Percentiles rank a stretch among this genome's conserved stretches.
Evolutionary conservation across 2,797 vertebrate genomes (phyloP).

Genomic region (Decapterus maruadsi): DNA sequence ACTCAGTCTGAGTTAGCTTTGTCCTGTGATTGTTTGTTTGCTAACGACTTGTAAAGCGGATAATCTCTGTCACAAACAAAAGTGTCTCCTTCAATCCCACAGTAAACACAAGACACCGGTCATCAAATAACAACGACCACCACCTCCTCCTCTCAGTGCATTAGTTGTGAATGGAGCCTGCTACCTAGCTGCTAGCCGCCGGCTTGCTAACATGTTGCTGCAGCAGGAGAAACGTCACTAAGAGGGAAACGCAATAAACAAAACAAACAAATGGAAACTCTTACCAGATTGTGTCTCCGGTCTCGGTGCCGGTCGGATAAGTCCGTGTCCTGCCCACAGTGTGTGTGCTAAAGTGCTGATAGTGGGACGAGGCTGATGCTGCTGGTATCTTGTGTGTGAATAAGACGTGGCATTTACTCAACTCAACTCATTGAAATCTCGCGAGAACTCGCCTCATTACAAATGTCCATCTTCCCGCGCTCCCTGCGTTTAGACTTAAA

Average conservation of each 20-base stretch:
- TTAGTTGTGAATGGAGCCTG: conserved; percentile 8
- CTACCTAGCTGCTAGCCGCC: conserved; percentile 31
- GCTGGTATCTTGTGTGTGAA: conserved; percentile 19
- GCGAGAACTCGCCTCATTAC: conserved; percentile 55
- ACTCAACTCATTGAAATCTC: conserved; percentile 61
- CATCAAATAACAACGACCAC: conserved; percentile 1
- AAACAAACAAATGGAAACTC: not conserved
- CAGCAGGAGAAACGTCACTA: not conserved
- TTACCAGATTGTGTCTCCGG: conserved; percentile 52
- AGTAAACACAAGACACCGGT: conserved; percentile 38
- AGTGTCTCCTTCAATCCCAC: conserved; percentile 10
- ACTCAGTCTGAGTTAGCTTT: conserved; percentile 4
- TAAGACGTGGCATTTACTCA: conserved; percentile 82
- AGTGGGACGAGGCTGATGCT: conserved; percentile 24
- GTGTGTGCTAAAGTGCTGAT: not conserved
- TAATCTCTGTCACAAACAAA: conserved; percentile 9
- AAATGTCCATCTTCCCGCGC: not conserved
- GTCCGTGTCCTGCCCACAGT: not conserved
- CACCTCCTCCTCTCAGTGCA: too few relatives aligned
- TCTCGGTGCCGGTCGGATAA: conserved; percentile 10
- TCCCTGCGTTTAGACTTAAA: not conserved
- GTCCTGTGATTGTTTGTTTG: conserved; percentile 6
- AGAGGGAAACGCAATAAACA: not conserved
- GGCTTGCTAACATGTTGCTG: conserved; percentile 48
- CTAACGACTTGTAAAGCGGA: not conserved